These are phyloP conservation scores for Leptopilina myrica DNA, from an alignment of 2,888 invertebrate genomes.

Conservation along the genomic window DNA sequence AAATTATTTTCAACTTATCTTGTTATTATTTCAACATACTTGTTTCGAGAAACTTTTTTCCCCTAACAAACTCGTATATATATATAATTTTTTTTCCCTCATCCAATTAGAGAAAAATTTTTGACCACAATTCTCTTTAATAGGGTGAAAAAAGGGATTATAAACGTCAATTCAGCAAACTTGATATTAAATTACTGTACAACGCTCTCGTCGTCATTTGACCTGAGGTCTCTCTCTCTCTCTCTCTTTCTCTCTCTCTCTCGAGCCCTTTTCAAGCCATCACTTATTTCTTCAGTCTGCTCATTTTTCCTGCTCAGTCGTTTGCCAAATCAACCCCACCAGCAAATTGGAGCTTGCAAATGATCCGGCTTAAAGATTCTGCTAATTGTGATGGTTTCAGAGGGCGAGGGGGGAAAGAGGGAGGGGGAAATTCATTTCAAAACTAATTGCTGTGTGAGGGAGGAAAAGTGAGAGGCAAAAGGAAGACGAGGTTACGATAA, in stretches of 20 bases:
- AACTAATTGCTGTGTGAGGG: slow-evolving; percentile 56
- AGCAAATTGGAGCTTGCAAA: slow-evolving; percentile 70
- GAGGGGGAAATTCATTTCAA: slow-evolving; percentile 48
- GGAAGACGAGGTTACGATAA: no score
- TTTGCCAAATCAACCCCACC: slow-evolving; percentile 65
- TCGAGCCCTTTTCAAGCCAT: neutral
- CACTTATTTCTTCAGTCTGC: slow-evolving; percentile 53
- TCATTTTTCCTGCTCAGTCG: slow-evolving; percentile 53
- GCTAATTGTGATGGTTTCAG: slow-evolving; percentile 63
- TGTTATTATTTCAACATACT: no score
- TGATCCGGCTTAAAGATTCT: slow-evolving; percentile 70
- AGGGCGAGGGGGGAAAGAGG: slow-evolving; percentile 47
- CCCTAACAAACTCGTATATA: no score
- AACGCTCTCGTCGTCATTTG: no score
- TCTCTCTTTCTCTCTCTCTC: neutral
- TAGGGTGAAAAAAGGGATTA: no score
- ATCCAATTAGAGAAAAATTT: no score
- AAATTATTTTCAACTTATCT: no score
- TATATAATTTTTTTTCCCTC: no score
- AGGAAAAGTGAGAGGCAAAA: neutral
- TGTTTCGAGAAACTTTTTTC: no score
- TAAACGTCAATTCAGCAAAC: no score
- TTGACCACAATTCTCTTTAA: no score
- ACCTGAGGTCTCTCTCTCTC: slow-evolving; percentile 32
- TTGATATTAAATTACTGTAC: no score